phyloP scores from a whole-genome alignment of 2,113 vertebrate genomes.

The Nesogale talazaci region DNA sequence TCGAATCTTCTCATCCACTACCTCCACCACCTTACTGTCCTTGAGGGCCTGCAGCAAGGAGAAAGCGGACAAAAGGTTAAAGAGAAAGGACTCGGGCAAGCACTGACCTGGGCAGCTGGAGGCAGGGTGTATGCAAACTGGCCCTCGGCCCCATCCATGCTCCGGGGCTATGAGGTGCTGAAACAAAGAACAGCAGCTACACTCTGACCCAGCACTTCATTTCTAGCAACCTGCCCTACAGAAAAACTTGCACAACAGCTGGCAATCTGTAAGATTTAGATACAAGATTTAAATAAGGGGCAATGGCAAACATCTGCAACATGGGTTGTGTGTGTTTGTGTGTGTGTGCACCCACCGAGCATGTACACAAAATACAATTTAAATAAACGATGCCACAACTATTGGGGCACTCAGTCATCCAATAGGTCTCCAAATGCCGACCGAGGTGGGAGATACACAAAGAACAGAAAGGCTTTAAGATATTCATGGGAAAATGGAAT shows the following conservation, averaged over 20 bases:
- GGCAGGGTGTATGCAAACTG: not conserved
- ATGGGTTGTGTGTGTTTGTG: not conserved
- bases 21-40: slow-evolving; percentile 97
- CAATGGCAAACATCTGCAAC: not conserved
- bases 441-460: not conserved
- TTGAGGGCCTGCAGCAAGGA: slow-evolving; percentile 90
- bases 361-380: not conserved
- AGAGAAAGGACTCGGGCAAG: not conserved
- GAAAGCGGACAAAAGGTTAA: not conserved
- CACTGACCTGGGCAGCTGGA: not conserved
- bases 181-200: not conserved
- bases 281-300: not conserved
- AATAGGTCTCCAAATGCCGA: not conserved
- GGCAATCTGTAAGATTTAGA: too few relatives aligned
- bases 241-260: not conserved
- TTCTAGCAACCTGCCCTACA: not conserved
- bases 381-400: not conserved
- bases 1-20: slow-evolving; percentile 96
- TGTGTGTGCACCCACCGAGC: too few relatives aligned
- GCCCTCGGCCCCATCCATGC: not conserved
- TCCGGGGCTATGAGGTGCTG: not conserved
- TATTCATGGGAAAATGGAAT: too few relatives aligned
- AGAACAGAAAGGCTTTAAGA: not conserved
- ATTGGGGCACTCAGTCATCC: not conserved
- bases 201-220: not conserved